phyloP scores from a whole-genome alignment of 2,797 vertebrate genomes.

The Leucoraja ocellata region DNA sequence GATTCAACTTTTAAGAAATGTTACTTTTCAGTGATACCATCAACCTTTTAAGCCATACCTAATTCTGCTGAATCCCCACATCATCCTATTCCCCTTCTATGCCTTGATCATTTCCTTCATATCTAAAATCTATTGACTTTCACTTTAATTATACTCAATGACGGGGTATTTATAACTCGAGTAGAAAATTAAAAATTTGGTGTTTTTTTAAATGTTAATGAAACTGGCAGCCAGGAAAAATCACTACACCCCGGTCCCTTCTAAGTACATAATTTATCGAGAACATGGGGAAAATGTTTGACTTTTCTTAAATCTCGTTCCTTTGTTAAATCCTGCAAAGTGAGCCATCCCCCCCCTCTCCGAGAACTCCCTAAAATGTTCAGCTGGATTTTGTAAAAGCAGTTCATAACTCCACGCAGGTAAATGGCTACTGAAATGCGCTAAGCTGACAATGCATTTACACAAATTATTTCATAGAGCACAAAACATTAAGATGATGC shows the following conservation, averaged over 20 bases:
- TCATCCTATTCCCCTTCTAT: no score
- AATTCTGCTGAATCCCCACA: no score
- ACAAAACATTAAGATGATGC: neutral
- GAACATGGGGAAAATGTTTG: neutral
- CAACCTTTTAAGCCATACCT: neutral
- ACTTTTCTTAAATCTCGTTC: neutral
- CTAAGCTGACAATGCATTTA: neutral
- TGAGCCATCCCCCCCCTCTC: neutral
- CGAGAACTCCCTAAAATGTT: neutral
- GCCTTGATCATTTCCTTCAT: no score
- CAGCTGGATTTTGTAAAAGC: neutral
- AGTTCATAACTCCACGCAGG: neutral
- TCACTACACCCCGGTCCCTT: neutral
- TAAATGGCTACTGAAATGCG: neutral
- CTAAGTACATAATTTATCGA: neutral
- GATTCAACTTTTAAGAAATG: neutral
- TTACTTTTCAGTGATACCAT: neutral
- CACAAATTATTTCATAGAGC: neutral
- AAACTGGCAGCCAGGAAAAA: neutral
- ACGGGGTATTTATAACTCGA: no score
- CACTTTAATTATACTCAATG: no score
- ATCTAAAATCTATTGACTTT: no score
- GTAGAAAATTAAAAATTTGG: neutral
- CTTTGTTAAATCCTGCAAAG: neutral
- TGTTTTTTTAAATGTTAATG: neutral